Evolutionary conservation across 2,797 vertebrate species (phyloP), one percentile per base, ranked within the genome.

Genomic region (Bucorvus abyssinicus): DNA sequence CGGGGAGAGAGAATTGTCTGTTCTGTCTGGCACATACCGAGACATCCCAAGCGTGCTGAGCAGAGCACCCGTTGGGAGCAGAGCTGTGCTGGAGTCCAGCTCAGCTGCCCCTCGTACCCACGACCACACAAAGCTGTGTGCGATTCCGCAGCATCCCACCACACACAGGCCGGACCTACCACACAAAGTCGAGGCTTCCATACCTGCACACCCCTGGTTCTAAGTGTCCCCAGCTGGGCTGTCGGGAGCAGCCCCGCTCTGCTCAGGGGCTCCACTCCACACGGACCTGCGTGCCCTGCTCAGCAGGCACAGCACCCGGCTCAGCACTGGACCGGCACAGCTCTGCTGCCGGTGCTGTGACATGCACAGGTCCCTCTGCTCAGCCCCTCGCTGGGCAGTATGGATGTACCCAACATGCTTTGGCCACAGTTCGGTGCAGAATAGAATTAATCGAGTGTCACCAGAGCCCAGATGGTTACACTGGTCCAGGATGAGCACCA

Each of bases 221-320:
- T 26, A 64, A 84, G 83, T 40, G 38, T 40, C 38, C 49, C n/a
- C 42, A 69, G 29, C 9, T 57, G 12, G 14, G 21, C 14, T 70
- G 42, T 15, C 49, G 53, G 57, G 27, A 81, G 40, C 14, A 63
- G 3, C 22, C 32, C 23, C 12, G 14, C 40, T 50, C n/a, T 26
- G 32, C 15, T 29, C 22, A 18, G 2, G 47, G 79, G 56, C 10
- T 10, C 7, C 8, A 40, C 34, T 40, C n/a, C 22, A 20, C 26
- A 9, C 27, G 19, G 60, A 11, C 0, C 69, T 0, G 1, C 0
- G 2, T 14, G 3, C 36, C 21, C 40, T 12, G 61, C 42, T 64
- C n/a, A 53, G 65, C 60, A 30, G 38, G 69, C 44, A 11, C 44
- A 45, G 44, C 44, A 20, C 64, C 52, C 44, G 50, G 40, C 45